These are phyloP conservation scores for Gila robusta DNA, from an alignment of 2,797 vertebrate genomes.

Conservation along the genomic window DNA sequence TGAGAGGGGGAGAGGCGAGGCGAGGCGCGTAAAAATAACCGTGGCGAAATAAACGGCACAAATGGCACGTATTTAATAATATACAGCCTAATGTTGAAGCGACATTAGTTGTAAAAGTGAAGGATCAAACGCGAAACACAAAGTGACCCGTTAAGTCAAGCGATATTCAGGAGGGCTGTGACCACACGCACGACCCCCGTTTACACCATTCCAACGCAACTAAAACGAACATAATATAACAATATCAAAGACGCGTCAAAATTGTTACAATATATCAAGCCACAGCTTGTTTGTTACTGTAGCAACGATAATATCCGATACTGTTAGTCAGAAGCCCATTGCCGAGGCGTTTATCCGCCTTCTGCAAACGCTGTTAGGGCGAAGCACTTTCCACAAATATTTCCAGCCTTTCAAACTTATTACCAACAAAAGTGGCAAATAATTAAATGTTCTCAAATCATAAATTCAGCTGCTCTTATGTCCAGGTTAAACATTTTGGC, in stretches of 20 bases:
- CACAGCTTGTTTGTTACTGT: not conserved
- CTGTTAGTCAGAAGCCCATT: slow-evolving; percentile 14
- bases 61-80: not conserved
- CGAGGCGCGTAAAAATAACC: slow-evolving; percentile 25
- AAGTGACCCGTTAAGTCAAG: not conserved
- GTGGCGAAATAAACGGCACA: not conserved
- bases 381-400: slow-evolving; percentile 7
- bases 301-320: not conserved
- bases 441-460: not conserved
- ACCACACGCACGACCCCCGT: slow-evolving; percentile 32
- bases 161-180: slow-evolving; percentile 15
- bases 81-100: not conserved
- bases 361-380: slow-evolving; percentile 30
- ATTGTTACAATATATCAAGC: no score
- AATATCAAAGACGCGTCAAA: not conserved
- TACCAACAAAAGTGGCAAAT: not conserved
- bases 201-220: slow-evolving; percentile 23
- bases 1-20: slow-evolving; percentile 35
- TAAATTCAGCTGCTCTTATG: not conserved
- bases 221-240: not conserved
- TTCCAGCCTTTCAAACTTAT: not conserved
- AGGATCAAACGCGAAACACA: not conserved
- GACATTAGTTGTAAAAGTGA: not conserved
- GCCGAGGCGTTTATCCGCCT: slow-evolving; percentile 6
- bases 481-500: slow-evolving; percentile 37